Evolutionary conservation across 1,140 invertebrate genomes (phyloP), one percentile per base, ranked within the genome.

Genomic region (Meteorus sp.): DNA sequence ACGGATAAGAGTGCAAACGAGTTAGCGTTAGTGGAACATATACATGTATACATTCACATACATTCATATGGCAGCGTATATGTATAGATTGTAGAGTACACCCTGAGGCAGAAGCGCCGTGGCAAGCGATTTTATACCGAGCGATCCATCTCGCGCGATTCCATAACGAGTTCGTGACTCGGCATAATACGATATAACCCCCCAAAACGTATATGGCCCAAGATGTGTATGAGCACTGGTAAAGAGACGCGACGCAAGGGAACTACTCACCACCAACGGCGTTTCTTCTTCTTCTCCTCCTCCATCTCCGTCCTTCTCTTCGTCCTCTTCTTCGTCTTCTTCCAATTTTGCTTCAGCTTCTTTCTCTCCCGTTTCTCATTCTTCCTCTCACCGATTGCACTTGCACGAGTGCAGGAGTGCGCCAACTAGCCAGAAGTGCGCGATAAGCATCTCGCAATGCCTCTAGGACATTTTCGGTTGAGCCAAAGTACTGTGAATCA

Each of bases 131-230:
- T 78, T 77, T 77, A 77, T 77, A 69, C n/a, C 73, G 70, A 60
- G 56, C 77, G 71, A 78, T 79, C 66, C 66, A 74, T 79, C 73
- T 78, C 71, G 65, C 62, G 65, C 66, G 51, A 41, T 67, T 68
- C 61, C 70, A 73, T 76, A 79, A 79, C 74, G 76, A 78, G 77
- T 79, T 79, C 77, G 77, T 79, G 77, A 79, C 77, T 77, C 70
- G 69, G 77, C 77, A 78, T 79, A 77, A 79, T 77, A 75, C 71
- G 69, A 77, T 72, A 74, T n/a, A 69, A 71, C 68, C 71, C 72
- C 72, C 39, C 15, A 35, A 35, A 56, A 53, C 15, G 37, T 29
- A 61, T n/a, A n/a, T n/a, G n/a, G n/a, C 19, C 19, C 2, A 9
- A 22, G 6, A 44, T 35, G 43, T 56, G 37, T 48, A 25, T 2